Evolutionary conservation across 2,888 invertebrate species (phyloP).

Genomic region (Xylota segnis): DNA sequence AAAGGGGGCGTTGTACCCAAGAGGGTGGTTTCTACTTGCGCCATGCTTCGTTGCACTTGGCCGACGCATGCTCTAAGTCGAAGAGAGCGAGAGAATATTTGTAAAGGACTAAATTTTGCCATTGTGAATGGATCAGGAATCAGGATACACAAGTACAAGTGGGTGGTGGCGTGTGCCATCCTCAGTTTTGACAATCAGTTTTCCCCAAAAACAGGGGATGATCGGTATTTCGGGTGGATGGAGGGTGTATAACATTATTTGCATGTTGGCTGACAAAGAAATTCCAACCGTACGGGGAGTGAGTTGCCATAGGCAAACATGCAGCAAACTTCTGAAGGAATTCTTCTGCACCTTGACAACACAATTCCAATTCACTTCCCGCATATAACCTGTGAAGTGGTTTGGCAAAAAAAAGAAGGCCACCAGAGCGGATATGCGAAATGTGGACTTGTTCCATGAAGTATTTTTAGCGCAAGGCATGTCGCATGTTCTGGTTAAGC

Average conservation of each 20-base stretch:
- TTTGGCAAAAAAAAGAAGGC: constrained; percentile 1
- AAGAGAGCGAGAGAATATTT: constrained; percentile 13
- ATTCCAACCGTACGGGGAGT: constrained; percentile 50
- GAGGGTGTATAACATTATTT: constrained; percentile 32
- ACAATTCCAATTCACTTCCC: constrained; percentile 33
- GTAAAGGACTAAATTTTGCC: neutral
- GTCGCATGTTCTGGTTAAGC: neutral
- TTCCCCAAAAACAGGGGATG: constrained; percentile 2
- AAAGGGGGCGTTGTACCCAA: constrained; percentile 64
- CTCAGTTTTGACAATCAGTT: constrained; percentile 1
- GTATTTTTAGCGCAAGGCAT: constrained; percentile 1
- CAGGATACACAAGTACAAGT: neutral
- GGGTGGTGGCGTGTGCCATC: constrained; percentile 39
- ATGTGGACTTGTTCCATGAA: constrained; percentile 3
- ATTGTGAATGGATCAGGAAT: constrained; percentile 64
- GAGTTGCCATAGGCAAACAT: constrained; percentile 40
- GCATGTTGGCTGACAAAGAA: constrained; percentile 47
- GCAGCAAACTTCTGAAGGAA: constrained; percentile 23
- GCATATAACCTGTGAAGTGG: constrained; percentile 57
- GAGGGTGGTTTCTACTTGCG: constrained; percentile 51
- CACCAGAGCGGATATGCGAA: neutral
- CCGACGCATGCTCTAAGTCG: constrained; percentile 60
- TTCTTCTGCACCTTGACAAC: constrained; percentile 70
- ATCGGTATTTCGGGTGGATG: constrained; percentile 27
- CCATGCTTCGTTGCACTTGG: constrained; percentile 55